These are phyloP conservation scores for Drosophila kambysellisi DNA, from an alignment of 2,888 invertebrate genomes.

Conservation along the genomic window DNA sequence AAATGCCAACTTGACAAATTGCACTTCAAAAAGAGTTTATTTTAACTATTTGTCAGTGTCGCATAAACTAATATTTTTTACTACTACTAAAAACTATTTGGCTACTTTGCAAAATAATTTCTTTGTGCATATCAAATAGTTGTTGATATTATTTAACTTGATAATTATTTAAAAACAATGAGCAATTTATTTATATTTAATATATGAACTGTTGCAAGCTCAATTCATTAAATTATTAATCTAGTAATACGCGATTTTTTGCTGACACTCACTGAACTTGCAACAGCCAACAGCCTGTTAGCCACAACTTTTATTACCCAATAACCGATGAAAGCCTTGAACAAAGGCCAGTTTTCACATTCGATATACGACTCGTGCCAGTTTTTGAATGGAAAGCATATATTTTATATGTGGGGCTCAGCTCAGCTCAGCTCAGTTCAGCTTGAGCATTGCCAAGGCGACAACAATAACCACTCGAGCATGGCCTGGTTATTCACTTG, in stretches of 20 bases:
- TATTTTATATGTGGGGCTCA: conserved; percentile 28
- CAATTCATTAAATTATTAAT: background rate
- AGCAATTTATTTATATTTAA: background rate
- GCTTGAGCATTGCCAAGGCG: conserved; percentile 16
- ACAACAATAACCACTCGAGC: conserved; percentile 44
- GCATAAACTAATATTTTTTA: background rate
- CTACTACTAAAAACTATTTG: background rate
- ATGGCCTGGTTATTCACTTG: conserved; percentile 24
- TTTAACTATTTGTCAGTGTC: conserved; percentile 16
- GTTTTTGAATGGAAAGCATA: conserved; percentile 33
- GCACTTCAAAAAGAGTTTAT: conserved; percentile 1
- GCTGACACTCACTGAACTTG: background rate
- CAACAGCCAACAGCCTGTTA: background rate
- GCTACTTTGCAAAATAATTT: background rate
- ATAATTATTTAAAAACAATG: background rate
- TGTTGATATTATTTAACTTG: background rate
- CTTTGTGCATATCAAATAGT: background rate
- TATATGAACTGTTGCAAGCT: too few species aligned
- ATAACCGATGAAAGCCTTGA: conserved; percentile 14
- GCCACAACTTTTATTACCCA: background rate
- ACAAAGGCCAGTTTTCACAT: conserved; percentile 36
- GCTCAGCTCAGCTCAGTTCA: background rate
- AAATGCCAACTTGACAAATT: conserved; percentile 26
- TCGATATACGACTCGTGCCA: conserved; percentile 33
- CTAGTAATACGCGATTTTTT: too few species aligned